These are phyloP conservation scores for Phenganax subtilis DNA, from an alignment of 92 coral and sea anemone genomes.

Conservation along the genomic window DNA sequence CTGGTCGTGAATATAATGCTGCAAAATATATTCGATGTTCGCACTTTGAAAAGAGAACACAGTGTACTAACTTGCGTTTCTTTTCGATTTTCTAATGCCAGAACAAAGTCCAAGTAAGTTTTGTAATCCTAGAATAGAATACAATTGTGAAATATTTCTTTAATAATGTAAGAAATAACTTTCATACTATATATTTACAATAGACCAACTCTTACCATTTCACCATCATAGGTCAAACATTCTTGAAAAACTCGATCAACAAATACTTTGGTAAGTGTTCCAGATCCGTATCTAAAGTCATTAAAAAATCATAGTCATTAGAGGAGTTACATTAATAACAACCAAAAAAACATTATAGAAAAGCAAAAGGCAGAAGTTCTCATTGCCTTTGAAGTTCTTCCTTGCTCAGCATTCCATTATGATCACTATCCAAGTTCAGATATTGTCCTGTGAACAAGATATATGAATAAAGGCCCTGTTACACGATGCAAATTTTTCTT, in stretches of 20 bases:
- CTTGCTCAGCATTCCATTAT: conserved; percentile 97
- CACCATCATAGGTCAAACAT: conserved; percentile 95
- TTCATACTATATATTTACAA: too few relatives aligned
- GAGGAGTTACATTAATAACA: background rate
- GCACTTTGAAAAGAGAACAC: too few relatives aligned
- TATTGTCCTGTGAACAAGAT: conserved; percentile 65
- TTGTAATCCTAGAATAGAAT: conserved; percentile 72
- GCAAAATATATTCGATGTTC: too few relatives aligned
- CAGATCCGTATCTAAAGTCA: conserved; percentile 80
- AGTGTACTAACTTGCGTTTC: conserved; percentile 74
- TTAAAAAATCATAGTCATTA: background rate
- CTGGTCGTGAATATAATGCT: too few relatives aligned
- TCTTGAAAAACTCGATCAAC: conserved; percentile 92
- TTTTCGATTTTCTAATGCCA: conserved; percentile 92
- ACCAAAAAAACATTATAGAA: background rate
- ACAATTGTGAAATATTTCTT: background rate
- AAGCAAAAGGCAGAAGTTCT: background rate
- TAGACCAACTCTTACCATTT: conserved; percentile 63
- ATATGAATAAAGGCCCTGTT: too few relatives aligned
- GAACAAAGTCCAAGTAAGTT: conserved; percentile 91
- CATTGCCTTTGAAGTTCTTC: conserved; percentile 85
- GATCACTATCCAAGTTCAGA: conserved; percentile 92
- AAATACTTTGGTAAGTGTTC: conserved; percentile 90
- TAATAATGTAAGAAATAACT: too few relatives aligned
- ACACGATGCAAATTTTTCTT: too few relatives aligned